phyloP scores from a whole-genome alignment of 2,888 invertebrate genomes.

The Phytoseiulus persimilis region DNA sequence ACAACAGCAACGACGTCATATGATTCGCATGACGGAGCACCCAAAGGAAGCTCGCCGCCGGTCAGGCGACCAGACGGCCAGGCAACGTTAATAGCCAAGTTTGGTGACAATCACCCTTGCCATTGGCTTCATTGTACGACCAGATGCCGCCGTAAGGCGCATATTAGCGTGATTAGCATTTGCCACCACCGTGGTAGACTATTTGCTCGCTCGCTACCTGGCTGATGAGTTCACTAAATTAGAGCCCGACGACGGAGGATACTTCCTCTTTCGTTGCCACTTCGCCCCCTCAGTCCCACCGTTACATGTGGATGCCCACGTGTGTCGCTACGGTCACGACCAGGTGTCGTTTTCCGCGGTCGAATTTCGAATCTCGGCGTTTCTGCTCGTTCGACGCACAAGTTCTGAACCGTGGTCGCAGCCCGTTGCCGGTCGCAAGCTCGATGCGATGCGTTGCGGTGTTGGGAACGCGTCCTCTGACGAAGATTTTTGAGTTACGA shows the following conservation, averaged over 20 bases:
- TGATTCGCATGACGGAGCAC: not conserved
- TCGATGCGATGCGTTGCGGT: not conserved
- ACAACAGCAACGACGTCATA: not conserved
- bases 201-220: not conserved
- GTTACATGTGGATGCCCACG: not conserved
- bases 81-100: not conserved
- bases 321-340: not conserved
- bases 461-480: not conserved
- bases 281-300: not conserved
- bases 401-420: too few species aligned
- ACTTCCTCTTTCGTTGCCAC: not conserved
- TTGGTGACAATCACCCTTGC: not conserved
- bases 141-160: constrained; percentile 35
- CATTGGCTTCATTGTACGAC: constrained; percentile 20
- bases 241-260: not conserved
- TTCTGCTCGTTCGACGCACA: not conserved
- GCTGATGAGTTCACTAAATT: not conserved
- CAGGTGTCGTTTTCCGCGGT: not conserved
- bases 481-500: too few species aligned
- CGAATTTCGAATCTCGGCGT: not conserved
- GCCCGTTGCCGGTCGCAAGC: too few species aligned
- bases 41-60: not conserved
- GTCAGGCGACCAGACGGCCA: not conserved
- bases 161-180: constrained; percentile 32
- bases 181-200: not conserved